Base-by-base conservation (phyloP, 2,797 vertebrate species). In the Astyanax mexicanus region DNA sequence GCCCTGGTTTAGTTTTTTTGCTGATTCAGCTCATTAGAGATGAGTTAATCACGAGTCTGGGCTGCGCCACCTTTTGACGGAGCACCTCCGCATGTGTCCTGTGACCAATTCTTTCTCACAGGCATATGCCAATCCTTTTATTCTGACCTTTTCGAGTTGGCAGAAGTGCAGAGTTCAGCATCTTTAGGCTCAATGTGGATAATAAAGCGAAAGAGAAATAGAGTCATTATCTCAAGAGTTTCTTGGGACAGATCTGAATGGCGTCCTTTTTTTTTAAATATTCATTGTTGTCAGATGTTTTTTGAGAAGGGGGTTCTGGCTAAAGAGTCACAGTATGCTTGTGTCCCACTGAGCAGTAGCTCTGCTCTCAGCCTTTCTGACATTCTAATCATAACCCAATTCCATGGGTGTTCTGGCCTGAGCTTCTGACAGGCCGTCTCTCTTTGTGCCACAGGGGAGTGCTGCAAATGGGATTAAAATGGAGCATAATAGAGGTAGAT, bases 21-120 rank as follows among this genome's bases (percentile, higher is more conserved):
- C 91, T 91, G 92, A 94, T 90, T 88, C 72, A 1, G 83, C 88
- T 89, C 86, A 90, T 93, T 94, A 92, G 87, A 49, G n/a, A 69
- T 85, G 84, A 79, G 84, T 84, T 64, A 25, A 85, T 84, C 74
- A 77, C 70, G 74, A 78, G 88, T 89, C 87, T 92, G 88, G 88
- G 83, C 86, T 72, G 73, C 72, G 85, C 84, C 90, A 88, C 64
- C 64, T 89, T 81, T 90, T 91, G 91, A 94, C 80, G 72, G 81
- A 89, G 88, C 86, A 83, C 78, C 84, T 85, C 82, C 83, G 78
- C 79, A 70, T 86, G 83, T 79, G 84, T 82, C 81, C 76, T 66
- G 42, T 83, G 79, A 84, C 79, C 77, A 51, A 62, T 72, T 83
- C 80, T 49, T 29, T 79, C 45, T 67, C 15, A 49, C 70, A 84